phyloP scores from a whole-genome alignment of 2,113 vertebrate species.

The Lates calcarifer region DNA sequence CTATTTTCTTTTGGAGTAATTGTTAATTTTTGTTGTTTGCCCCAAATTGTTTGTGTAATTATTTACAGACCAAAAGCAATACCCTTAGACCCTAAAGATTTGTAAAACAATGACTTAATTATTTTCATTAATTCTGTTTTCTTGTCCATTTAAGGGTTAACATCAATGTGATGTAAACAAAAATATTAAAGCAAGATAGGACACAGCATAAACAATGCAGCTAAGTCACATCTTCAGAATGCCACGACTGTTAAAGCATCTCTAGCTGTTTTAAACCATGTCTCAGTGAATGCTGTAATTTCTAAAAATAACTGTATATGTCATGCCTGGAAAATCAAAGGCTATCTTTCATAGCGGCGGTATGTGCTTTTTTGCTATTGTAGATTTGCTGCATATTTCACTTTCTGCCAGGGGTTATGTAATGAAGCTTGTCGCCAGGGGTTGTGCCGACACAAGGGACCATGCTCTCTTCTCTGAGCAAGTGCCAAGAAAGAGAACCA shows the following conservation, averaged over 20 bases:
- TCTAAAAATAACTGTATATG: conserved; percentile 1
- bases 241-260: neutral
- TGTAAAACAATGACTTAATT: neutral
- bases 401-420: conserved; percentile 60
- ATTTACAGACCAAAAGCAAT: too few relatives aligned
- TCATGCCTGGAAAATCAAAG: conserved; percentile 34
- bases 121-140: neutral
- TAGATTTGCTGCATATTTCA: conserved; percentile 52
- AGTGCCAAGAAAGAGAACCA: conserved; percentile 60
- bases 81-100: neutral
- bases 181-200: neutral
- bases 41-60: too few relatives aligned
- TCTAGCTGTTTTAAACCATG: neutral
- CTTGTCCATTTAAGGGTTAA: neutral
- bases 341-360: conserved; percentile 20
- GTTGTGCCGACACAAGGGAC: conserved; percentile 60
- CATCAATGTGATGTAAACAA: conserved; percentile 8
- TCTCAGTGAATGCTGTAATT: conserved; percentile 20
- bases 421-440: conserved; percentile 65
- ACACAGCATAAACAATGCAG: conserved; percentile 9
- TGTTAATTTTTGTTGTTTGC: neutral
- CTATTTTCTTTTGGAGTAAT: neutral
- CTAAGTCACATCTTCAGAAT: conserved; percentile 8
- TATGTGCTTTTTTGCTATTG: conserved; percentile 44
- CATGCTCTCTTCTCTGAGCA: conserved; percentile 48